phyloP scores from a whole-genome alignment of 2,797 vertebrate species.

The Onychomys arenicola region DNA sequence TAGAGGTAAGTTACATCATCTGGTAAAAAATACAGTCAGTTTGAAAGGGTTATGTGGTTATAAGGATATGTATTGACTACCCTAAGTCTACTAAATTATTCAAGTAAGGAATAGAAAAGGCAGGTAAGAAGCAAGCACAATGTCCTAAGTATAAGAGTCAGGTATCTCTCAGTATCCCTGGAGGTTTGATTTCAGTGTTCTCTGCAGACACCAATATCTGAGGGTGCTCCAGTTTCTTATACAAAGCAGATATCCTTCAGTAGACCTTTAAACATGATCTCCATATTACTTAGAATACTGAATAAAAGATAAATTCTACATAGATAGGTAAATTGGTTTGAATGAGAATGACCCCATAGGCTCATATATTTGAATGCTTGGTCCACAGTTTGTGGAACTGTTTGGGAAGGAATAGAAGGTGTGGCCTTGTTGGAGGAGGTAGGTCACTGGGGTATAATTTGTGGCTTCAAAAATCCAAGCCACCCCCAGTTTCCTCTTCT shows the following conservation, averaged over 20 bases:
- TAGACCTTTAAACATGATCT: background rate
- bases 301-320: background rate
- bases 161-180: background rate
- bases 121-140: background rate
- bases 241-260: no score
- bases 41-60: background rate
- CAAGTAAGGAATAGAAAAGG: background rate
- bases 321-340: background rate
- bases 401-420: background rate
- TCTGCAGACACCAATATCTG: background rate
- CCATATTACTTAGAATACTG: background rate
- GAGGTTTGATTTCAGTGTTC: background rate
- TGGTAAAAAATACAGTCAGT: background rate
- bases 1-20: background rate
- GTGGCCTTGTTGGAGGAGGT: background rate
- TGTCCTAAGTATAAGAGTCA: background rate
- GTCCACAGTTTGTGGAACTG: no score
- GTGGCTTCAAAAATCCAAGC: background rate
- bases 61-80: background rate
- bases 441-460: background rate
- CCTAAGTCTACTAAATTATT: background rate
- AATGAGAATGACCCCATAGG: background rate
- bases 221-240: background rate
- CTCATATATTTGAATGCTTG: background rate
- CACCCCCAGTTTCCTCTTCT: background rate